A percentile compares a stretch with the other conserved stretches of the same genome.
Conservation (phyloP, 2,797 vertebrate genomes). For the Novumbra hubbsi region DNA sequence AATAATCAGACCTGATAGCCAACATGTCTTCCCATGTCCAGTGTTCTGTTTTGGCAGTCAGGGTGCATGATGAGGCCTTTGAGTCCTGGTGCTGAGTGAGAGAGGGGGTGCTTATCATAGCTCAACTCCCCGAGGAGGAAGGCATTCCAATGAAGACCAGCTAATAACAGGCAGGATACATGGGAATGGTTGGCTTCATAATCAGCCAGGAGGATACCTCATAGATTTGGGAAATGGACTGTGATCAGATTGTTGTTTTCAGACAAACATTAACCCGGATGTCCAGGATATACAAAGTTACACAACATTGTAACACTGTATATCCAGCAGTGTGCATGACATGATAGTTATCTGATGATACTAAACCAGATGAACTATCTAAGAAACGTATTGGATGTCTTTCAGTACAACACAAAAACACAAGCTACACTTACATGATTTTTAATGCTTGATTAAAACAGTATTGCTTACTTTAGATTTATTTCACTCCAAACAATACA, state of each 20-base stretch:
- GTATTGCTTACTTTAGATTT: not conserved
- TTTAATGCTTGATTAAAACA: conserved; percentile 4
- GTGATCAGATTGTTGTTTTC: conserved; percentile 51
- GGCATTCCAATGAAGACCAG: conserved; percentile 12
- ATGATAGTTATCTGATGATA: not conserved
- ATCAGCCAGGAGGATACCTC: not conserved
- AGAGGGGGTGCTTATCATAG: not conserved
- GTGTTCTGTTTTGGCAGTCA: not conserved
- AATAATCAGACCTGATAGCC: too few relatives aligned
- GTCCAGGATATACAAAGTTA: conserved; percentile 10
- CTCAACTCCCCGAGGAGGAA: not conserved
- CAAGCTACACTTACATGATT: not conserved
- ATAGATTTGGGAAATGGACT: conserved; percentile 18
- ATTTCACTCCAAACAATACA: not conserved
- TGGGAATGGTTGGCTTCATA: conserved; percentile 24
- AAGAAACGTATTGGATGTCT: not conserved
- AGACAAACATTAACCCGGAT: conserved; percentile 51
- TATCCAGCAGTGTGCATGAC: not conserved
- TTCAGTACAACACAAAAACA: not conserved
- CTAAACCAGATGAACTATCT: not conserved
- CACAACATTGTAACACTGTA: not conserved
- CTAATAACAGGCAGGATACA: not conserved
- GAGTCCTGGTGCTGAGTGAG: not conserved
- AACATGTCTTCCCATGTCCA: not conserved
- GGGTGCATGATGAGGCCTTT: not conserved